phyloP scores from a whole-genome alignment of 2,888 invertebrate genomes.

The Cecidostiba fungosa region DNA sequence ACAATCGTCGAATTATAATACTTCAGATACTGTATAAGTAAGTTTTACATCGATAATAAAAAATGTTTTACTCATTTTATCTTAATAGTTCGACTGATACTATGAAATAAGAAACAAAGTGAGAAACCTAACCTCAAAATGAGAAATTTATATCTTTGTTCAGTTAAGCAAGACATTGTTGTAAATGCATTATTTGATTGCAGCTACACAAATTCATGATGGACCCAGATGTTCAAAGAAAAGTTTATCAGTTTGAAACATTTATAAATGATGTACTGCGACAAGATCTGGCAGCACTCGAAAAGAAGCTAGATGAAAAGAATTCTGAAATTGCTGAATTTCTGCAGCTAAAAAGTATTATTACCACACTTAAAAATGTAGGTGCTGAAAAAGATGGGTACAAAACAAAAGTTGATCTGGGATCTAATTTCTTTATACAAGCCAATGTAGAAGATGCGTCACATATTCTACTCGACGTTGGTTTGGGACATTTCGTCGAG shows the following conservation, averaged over 20 bases:
- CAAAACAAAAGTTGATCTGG: constrained; percentile 89
- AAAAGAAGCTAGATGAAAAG: constrained; percentile 83
- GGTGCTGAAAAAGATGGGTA: constrained; percentile 82
- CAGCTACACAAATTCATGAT: constrained; percentile 62
- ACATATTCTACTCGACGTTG: constrained; percentile 87
- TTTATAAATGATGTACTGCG: constrained; percentile 90
- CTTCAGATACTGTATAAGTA: not conserved
- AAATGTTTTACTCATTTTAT: not conserved
- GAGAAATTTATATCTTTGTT: not conserved
- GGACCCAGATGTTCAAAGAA: constrained; percentile 70
- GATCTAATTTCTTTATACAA: constrained; percentile 92
- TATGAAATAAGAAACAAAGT: not conserved
- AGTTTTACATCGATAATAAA: not conserved
- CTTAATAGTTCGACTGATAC: not conserved
- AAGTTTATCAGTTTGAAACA: constrained; percentile 83
- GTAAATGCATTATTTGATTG: constrained; percentile 10
- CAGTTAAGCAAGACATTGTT: not conserved
- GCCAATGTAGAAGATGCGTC: constrained; percentile 86
- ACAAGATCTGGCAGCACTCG: constrained; percentile 85
- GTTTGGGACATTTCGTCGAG: constrained; percentile 89
- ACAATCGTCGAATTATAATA: not conserved
- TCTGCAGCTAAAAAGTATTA: constrained; percentile 86
- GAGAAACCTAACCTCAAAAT: not conserved
- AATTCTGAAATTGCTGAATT: constrained; percentile 88
- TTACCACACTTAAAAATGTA: constrained; percentile 84